These are phyloP conservation scores for Stigmatopora nigra DNA, from an alignment of 2,113 vertebrate species.

Conservation along the genomic window DNA sequence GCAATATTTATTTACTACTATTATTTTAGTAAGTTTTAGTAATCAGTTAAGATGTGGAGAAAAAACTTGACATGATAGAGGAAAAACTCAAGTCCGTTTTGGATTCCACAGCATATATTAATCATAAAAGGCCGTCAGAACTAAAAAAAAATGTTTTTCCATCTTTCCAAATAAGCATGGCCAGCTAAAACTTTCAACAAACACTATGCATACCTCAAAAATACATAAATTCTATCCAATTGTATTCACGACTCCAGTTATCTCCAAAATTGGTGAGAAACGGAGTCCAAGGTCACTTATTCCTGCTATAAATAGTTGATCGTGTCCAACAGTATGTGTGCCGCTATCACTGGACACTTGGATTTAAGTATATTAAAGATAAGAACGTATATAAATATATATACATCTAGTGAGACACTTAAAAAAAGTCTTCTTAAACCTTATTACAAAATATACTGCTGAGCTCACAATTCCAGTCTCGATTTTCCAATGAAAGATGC, in stretches of 20 bases:
- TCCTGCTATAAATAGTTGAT: constrained; percentile 88
- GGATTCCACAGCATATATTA: no score
- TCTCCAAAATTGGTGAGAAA: constrained; percentile 88
- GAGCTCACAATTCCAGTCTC: neutral
- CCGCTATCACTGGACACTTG: constrained; percentile 85
- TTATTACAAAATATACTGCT: constrained; percentile 7
- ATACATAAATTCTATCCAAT: constrained; percentile 1
- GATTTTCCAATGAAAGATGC: neutral
- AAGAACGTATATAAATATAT: constrained; percentile 72
- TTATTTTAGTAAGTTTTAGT: no score
- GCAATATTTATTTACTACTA: no score
- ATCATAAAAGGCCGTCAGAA: no score
- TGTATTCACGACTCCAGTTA: constrained; percentile 51
- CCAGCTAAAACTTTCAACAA: neutral
- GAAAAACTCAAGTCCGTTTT: no score
- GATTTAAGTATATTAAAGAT: constrained; percentile 76
- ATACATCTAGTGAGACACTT: constrained; percentile 47
- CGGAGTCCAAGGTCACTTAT: constrained; percentile 81
- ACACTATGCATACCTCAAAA: neutral
- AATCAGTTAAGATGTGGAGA: no score
- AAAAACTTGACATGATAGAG: no score
- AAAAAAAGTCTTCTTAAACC: constrained; percentile 30
- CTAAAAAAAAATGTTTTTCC: no score
- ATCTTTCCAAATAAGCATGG: neutral
- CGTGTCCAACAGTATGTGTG: constrained; percentile 77